These are phyloP conservation scores for Venturia canescens DNA, from an alignment of 1,140 invertebrate species.

Conservation along the genomic window DNA sequence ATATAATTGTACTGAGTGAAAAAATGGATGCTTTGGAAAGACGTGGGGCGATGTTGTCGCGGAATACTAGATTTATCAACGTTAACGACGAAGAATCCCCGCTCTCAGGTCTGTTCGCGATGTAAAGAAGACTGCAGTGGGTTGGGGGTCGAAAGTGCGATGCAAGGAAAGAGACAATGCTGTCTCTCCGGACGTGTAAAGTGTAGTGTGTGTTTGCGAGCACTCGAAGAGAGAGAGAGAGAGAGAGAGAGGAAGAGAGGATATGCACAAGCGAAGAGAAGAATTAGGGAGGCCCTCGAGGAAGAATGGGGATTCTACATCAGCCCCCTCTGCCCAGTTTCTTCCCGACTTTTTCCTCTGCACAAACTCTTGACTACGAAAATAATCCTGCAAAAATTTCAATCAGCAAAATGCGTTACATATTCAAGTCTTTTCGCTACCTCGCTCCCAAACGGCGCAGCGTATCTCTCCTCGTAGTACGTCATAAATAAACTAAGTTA, in stretches of 20 bases:
- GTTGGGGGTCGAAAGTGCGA: constrained; percentile 9
- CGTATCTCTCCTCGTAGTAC: not conserved
- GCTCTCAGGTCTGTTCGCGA: constrained; percentile 10
- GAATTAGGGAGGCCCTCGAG: not conserved
- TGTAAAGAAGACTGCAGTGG: constrained; percentile 5
- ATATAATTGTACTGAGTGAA: constrained; percentile 14
- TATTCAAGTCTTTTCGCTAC: constrained; percentile 67
- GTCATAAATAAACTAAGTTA: constrained; percentile 58
- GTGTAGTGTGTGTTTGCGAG: constrained; percentile 16
- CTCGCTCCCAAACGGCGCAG: constrained; percentile 5
- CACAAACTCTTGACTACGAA: constrained; percentile 39
- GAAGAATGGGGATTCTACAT: not conserved
- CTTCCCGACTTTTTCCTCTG: not conserved
- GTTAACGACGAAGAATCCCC: constrained; percentile 36
- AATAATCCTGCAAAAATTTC: constrained; percentile 74
- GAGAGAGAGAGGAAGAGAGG: no score
- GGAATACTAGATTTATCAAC: constrained; percentile 43
- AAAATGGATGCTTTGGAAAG: not conserved
- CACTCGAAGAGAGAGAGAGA: not conserved
- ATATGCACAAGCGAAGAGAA: constrained; percentile 20
- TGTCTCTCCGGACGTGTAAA: constrained; percentile 11
- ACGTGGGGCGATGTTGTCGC: not conserved
- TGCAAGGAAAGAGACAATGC: constrained; percentile 41
- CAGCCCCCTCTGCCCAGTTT: not conserved
- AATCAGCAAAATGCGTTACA: constrained; percentile 76